These are phyloP conservation scores for Abramis brama DNA, from an alignment of 2,113 vertebrate species.

Conservation along the genomic window DNA sequence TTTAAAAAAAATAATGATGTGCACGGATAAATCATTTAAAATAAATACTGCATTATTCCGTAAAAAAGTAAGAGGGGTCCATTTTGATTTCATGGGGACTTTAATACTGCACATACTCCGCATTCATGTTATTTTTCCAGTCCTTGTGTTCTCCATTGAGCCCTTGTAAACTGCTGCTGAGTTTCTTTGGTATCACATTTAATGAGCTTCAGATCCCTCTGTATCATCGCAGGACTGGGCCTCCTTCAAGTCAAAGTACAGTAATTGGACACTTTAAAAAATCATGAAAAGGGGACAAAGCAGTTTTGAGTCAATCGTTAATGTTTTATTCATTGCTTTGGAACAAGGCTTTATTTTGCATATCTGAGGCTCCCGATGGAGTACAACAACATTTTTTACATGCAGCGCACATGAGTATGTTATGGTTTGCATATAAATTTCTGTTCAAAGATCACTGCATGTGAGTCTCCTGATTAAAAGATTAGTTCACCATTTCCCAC, in stretches of 20 bases:
- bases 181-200: conserved; percentile 29
- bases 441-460: neutral
- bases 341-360: conserved; percentile 32
- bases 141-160: neutral
- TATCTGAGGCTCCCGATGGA: conserved; percentile 4
- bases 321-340: conserved; percentile 33
- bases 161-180: conserved; percentile 1
- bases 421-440: conserved; percentile 9
- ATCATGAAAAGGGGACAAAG: conserved; percentile 25
- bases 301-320: conserved; percentile 6
- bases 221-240: neutral
- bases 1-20: too few species aligned
- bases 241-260: neutral
- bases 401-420: neutral
- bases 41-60: too few species aligned
- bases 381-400: neutral
- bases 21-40: too few species aligned
- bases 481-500: neutral
- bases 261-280: conserved; percentile 33
- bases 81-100: too few species aligned
- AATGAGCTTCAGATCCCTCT: conserved; percentile 19
- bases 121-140: neutral
- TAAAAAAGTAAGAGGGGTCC: too few species aligned
- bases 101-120: neutral
- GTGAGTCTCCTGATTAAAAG: neutral